Base-by-base conservation (phyloP, 2,113 vertebrate genomes). In the Sminthopsis crassicaudata region DNA sequence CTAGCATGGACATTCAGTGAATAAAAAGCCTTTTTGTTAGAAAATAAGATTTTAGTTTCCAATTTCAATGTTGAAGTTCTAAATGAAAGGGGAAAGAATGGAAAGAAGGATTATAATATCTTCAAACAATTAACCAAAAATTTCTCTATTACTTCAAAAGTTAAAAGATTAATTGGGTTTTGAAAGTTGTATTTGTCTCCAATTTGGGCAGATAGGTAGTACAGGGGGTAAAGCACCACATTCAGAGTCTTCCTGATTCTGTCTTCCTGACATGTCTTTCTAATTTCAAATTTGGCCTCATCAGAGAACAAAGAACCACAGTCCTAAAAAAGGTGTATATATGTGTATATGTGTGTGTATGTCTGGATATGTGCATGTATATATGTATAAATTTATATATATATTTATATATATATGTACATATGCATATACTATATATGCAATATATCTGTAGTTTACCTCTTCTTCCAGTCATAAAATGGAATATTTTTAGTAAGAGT, bases 1-100 rank as follows among this genome's bases (percentile, higher is more conserved):
- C 90, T 96, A 97, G 88, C 94, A 90, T 96, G 96, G 92, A 22
- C 46, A 95, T 96, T 94, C 25, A 95, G 89, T 93, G 95, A 97
- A 96, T 91, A 90, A 97, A 97, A 96, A 97, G 91, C 84, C 90
- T 94, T 97, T 97, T 97, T 96, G 95, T 91, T 93, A 95, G 95
- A 95, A 95, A 98, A 95, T 96, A 95, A 89, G 95, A 46, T 90
- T 96, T 96, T 91, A 96, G 90, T 53, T 97, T 97, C 95, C 92
- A 96, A 96, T 95, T 94, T 93, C 84, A 94, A 52, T 92, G 92
- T 90, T 91, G 95, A 11, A 93, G 91, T 96, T 96, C 94, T 93
- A 96, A 97, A 1, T 92, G 90, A 96, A 96, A 95, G 93, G 95
- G 76, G 94, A 96, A 97, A 96, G 84, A 92, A n/a, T 96, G 57